Evolutionary conservation across 2,888 invertebrate species (phyloP).

Genomic region (Cosmopolites sordidus): DNA sequence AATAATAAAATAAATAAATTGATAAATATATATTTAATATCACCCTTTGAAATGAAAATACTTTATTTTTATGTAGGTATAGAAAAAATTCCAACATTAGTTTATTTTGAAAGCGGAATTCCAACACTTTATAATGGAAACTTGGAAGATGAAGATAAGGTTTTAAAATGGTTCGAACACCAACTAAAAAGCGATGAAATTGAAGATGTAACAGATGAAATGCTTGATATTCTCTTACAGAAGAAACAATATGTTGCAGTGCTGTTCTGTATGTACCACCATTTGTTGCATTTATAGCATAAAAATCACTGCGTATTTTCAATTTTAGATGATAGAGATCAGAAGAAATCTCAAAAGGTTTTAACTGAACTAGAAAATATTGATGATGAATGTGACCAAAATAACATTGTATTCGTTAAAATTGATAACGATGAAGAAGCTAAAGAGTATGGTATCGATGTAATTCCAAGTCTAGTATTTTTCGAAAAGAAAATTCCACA

Average conservation of each 20-base stretch:
- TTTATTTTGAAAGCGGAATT: constrained; percentile 75
- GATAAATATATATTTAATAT: too few species aligned
- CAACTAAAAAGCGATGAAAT: constrained; percentile 86
- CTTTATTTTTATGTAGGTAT: too few species aligned
- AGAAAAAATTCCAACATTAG: constrained; percentile 77
- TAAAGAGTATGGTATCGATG: constrained; percentile 83
- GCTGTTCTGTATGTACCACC: constrained; percentile 74
- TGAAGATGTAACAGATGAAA: constrained; percentile 91
- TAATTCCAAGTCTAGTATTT: constrained; percentile 75
- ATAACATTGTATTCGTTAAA: constrained; percentile 88
- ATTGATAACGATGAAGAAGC: constrained; percentile 85
- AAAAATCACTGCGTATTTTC: too few species aligned
- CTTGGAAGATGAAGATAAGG: constrained; percentile 84
- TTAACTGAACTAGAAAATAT: constrained; percentile 83
- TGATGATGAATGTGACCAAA: constrained; percentile 89
- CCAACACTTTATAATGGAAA: constrained; percentile 77
- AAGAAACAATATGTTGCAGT: constrained; percentile 87
- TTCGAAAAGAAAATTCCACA: constrained; percentile 62
- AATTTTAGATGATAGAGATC: constrained; percentile 81
- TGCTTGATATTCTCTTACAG: constrained; percentile 83
- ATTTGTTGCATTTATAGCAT: neutral
- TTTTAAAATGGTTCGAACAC: constrained; percentile 79
- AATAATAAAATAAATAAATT: too few species aligned
- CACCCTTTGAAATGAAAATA: too few species aligned
- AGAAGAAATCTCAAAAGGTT: constrained; percentile 84